phyloP scores from a whole-genome alignment of 2,797 vertebrate genomes.

The Poeciliopsis turneri region DNA sequence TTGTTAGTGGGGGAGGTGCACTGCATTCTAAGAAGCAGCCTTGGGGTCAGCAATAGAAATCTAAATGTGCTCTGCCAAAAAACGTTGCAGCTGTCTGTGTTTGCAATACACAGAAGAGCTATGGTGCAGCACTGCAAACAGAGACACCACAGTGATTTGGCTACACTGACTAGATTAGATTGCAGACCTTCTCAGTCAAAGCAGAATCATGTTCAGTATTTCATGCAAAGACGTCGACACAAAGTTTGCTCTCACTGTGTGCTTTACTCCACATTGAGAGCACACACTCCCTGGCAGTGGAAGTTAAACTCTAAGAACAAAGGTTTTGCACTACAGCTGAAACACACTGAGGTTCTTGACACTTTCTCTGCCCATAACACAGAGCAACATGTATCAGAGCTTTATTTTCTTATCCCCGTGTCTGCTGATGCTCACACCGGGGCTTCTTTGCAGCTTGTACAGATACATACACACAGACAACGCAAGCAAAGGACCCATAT shows the following conservation, averaged over 20 bases:
- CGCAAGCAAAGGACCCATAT: constrained; percentile 48
- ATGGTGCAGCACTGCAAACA: constrained; percentile 56
- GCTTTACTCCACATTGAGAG: not conserved
- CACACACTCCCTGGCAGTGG: not conserved
- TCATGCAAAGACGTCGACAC: not conserved
- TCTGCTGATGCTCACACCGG: constrained; percentile 60
- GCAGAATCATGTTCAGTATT: constrained; percentile 5
- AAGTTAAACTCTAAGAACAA: constrained; percentile 30
- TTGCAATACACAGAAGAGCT: constrained; percentile 55
- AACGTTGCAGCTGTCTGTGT: constrained; percentile 68
- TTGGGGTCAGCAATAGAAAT: constrained; percentile 72
- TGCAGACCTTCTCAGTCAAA: constrained; percentile 11
- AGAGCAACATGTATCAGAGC: constrained; percentile 61
- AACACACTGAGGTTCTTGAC: constrained; percentile 46
- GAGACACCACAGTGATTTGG: constrained; percentile 46
- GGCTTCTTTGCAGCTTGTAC: constrained; percentile 36
- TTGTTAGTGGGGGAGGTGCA: constrained; percentile 32
- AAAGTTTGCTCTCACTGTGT: not conserved
- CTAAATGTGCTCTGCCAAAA: constrained; percentile 72
- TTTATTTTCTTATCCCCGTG: constrained; percentile 59
- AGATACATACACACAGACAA: constrained; percentile 22
- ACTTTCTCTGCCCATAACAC: constrained; percentile 53
- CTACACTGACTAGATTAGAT: constrained; percentile 27
- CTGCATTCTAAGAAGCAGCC: constrained; percentile 73
- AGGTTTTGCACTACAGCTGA: constrained; percentile 53